phyloP scores from a whole-genome alignment of 2,113 vertebrate genomes.

The Eretmochelys imbricata region DNA sequence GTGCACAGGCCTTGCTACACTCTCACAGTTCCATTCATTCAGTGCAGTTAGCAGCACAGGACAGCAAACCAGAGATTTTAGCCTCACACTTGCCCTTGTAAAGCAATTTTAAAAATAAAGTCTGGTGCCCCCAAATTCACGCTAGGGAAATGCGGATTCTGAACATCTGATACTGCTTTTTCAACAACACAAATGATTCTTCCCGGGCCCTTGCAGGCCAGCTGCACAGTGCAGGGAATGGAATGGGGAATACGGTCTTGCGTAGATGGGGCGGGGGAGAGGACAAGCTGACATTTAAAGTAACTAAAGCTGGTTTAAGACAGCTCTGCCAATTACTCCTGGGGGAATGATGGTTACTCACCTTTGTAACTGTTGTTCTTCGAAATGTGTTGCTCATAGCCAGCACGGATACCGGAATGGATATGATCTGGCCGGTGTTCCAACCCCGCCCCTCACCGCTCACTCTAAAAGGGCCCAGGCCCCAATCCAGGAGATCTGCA shows the following conservation, averaged over 20 bases:
- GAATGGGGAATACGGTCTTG: not conserved
- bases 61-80: not conserved
- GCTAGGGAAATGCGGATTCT: not conserved
- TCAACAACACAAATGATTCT: rapidly evolving
- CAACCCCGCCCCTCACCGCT: no score
- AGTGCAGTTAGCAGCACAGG: not conserved
- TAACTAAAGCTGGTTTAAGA: not conserved
- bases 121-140: not conserved
- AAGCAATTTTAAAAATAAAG: not conserved
- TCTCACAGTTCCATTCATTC: not conserved
- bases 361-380: no score
- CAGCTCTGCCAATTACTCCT: not conserved
- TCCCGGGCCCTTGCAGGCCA: rapidly evolving
- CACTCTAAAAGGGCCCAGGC: no score
- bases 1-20: not conserved
- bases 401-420: no score
- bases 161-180: rapidly evolving
- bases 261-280: not conserved
- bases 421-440: no score
- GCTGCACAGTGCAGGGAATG: not conserved
- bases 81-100: not conserved
- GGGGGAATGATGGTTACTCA: not conserved
- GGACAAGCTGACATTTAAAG: not conserved
- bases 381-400: no score
- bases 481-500: no score